These are phyloP conservation scores for Drosophila meridionalis DNA, from an alignment of 2,888 invertebrate genomes.

Conservation along the genomic window DNA sequence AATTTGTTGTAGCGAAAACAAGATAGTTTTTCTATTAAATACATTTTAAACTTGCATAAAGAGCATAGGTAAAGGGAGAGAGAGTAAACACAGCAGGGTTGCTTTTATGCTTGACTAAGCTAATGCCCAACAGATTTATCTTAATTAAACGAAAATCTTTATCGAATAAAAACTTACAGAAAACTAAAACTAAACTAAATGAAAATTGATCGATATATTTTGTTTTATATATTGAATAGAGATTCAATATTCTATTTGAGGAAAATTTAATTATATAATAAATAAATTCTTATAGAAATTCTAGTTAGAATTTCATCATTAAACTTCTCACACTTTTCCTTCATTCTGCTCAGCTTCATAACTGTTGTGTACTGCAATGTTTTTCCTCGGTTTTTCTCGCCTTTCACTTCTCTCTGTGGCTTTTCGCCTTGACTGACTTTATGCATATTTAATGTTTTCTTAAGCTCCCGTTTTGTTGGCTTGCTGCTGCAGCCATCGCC, in stretches of 20 bases:
- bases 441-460: slow-evolving; percentile 61
- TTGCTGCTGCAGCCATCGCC: slow-evolving; percentile 31
- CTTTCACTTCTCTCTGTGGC: slow-evolving; percentile 12
- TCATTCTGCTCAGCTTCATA: not conserved
- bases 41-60: not conserved
- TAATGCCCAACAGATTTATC: not conserved
- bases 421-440: slow-evolving; percentile 45
- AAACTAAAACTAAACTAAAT: not conserved
- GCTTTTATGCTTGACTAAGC: not conserved
- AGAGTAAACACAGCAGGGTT: not conserved
- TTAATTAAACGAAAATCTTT: slow-evolving; percentile 7
- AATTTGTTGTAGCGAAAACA: not conserved
- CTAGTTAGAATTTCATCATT: not conserved
- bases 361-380: not conserved
- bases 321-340: not conserved
- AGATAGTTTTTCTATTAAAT: not conserved
- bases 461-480: slow-evolving; percentile 19
- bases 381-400: not conserved
- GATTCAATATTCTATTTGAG: not conserved
- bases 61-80: not conserved
- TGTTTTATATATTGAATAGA: not conserved
- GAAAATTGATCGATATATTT: not conserved
- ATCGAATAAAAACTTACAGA: not conserved
- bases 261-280: not conserved
- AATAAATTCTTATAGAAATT: not conserved